Base-by-base conservation (phyloP, 2,797 vertebrate genomes). In the Microchirus variegatus region DNA sequence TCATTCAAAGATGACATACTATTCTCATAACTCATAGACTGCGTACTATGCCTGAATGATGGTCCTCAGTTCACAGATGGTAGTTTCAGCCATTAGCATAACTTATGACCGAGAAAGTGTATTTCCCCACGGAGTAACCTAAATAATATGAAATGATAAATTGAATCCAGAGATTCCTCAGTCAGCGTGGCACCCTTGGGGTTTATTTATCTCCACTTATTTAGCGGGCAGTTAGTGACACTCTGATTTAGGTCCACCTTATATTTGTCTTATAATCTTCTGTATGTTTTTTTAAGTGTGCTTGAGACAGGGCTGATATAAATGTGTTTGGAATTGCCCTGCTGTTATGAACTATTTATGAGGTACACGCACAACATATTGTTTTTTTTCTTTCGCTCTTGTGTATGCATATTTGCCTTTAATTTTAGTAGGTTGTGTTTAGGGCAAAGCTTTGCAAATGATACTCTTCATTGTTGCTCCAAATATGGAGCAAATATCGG, bases 101-200 rank as follows among this genome's bases (percentile, higher is more conserved):
- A 89, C 84, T 85, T 87, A 85, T 86, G 81, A 87, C 69, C 67
- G 61, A 69, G 77, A 83, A 70, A 67, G 70, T 45, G 59, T 80
- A 82, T 88, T 87, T 88, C 87, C 87, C 88, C 13, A 51, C 38
- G 78, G 88, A 86, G 63, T 76, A 81, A 69, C 85, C 85, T 78
- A 88, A 88, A 90, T 89, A 87, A 87, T 88, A 73, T 84, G 81
- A 81, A 84, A 88, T 85, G 77, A 90, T 85, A 61, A 88, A 88
- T 89, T 67, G 75, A 81, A 83, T 75, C 67, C 75, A 83, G 78
- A 85, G 82, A 86, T 84, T 87, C 66, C 59, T 75, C 77, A 77
- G 78, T 80, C 75, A 60, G 67, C n/a, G 13, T 45, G 11, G 56
- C 11, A 46, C 85, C 65, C 54, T 16, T 9, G 77, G 80, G 83